Percentiles rank a stretch among this genome's conserved stretches.
These are phyloP conservation scores for Thera obeliscata DNA, from an alignment of 2,888 invertebrate species.

Conservation along the genomic window DNA sequence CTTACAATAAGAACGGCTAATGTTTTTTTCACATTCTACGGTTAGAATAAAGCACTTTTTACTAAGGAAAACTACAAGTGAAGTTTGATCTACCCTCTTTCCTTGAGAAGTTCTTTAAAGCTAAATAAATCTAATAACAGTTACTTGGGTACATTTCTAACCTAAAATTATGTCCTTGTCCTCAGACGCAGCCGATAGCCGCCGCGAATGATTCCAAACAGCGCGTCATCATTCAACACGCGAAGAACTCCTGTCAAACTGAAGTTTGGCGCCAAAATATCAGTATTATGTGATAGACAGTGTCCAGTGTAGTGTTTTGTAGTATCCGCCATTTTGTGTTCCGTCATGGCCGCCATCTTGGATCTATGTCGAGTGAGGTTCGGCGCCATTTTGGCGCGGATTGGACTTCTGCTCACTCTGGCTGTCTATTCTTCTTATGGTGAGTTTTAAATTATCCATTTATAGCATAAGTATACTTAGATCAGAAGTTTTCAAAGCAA, in stretches of 20 bases:
- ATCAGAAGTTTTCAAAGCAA: too few species aligned
- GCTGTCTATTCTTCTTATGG: constrained; percentile 77
- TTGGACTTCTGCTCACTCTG: constrained; percentile 63
- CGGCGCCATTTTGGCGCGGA: constrained; percentile 58
- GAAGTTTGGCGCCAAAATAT: constrained; percentile 50
- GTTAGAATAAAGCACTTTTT: too few species aligned
- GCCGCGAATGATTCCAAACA: constrained; percentile 68
- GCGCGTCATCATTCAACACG: constrained; percentile 46
- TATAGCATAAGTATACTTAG: not conserved
- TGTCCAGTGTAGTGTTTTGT: constrained; percentile 59
- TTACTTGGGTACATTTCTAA: not conserved
- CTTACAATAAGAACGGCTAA: too few species aligned
- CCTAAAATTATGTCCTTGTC: constrained; percentile 44
- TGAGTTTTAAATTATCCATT: constrained; percentile 50
- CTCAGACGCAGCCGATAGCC: constrained; percentile 51
- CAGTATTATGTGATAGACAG: constrained; percentile 75
- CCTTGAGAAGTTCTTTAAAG: too few species aligned
- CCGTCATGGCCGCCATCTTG: constrained; percentile 67
- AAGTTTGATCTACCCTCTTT: too few species aligned
- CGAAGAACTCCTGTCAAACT: constrained; percentile 49
- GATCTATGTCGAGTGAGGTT: constrained; percentile 57
- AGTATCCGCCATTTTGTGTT: constrained; percentile 60
- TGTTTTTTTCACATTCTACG: too few species aligned
- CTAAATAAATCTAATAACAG: too few species aligned
- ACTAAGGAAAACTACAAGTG: too few species aligned